A percentile compares a stretch with the other conserved stretches of the same genome.
These are phyloP conservation scores for Andrena camellia DNA, from an alignment of 2,888 invertebrate species.

Conservation along the genomic window DNA sequence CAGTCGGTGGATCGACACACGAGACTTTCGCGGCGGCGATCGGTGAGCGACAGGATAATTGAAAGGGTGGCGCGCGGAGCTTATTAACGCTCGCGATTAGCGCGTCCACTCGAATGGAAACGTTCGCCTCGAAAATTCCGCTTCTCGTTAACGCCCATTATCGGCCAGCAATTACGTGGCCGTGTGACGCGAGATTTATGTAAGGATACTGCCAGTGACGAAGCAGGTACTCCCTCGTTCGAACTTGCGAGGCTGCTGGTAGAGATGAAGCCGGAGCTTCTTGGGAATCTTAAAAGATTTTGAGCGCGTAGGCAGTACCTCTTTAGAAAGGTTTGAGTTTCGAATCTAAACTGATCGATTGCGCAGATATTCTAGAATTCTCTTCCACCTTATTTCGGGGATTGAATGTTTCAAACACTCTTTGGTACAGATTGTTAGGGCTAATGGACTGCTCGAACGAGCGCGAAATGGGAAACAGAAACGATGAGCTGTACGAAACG, in stretches of 20 bases:
- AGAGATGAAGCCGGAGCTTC: neutral
- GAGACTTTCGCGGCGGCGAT: conserved; percentile 29
- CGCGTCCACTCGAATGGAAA: conserved; percentile 30
- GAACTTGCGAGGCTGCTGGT: neutral
- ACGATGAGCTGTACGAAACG: conserved; percentile 4
- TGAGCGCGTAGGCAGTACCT: too few species aligned
- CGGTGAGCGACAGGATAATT: conserved; percentile 48
- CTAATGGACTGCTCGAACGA: conserved; percentile 8
- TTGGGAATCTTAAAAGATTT: neutral
- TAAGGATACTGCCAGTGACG: conserved; percentile 24
- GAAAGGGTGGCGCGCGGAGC: conserved; percentile 40
- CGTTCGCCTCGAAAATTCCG: conserved; percentile 39
- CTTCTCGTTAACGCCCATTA: conserved; percentile 38
- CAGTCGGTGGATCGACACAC: conserved; percentile 38
- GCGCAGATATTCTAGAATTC: too few species aligned
- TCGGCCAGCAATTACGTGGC: conserved; percentile 35
- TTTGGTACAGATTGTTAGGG: neutral
- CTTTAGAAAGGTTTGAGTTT: neutral
- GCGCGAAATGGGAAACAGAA: neutral
- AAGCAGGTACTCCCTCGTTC: neutral
- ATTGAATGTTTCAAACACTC: neutral
- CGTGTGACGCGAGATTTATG: conserved; percentile 41
- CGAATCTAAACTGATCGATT: neutral
- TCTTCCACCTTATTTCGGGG: too few species aligned
- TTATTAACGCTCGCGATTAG: conserved; percentile 50